A percentile compares a stretch with the other conserved stretches of the same genome.
Evolutionary conservation across 2,888 invertebrate genomes (phyloP).

Genomic region (Oligia fasciuncula): DNA sequence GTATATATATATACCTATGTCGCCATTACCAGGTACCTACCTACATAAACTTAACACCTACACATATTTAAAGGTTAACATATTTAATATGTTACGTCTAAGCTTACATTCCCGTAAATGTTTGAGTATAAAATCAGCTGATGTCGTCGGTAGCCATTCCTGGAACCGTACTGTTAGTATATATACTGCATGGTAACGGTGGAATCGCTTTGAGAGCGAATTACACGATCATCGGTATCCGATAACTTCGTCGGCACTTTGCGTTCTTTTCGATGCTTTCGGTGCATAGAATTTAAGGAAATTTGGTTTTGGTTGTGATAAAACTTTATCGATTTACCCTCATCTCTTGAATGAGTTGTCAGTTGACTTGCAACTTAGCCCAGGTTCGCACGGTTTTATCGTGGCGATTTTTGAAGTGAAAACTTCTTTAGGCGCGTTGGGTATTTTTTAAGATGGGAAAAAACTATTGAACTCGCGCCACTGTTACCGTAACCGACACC

Average conservation of each 20-base stretch:
- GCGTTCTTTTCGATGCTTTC: not conserved
- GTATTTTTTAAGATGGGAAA: too few relatives aligned
- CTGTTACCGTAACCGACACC: too few relatives aligned
- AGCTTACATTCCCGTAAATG: not conserved
- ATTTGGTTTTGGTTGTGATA: not conserved
- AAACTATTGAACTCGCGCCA: too few relatives aligned
- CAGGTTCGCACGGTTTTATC: too few relatives aligned
- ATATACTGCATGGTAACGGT: conserved; percentile 9
- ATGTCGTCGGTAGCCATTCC: conserved; percentile 8
- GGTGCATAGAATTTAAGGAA: conserved; percentile 5
- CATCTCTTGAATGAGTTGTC: too few relatives aligned
- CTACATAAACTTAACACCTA: not conserved
- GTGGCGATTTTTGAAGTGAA: too few relatives aligned
- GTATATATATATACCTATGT: too few relatives aligned
- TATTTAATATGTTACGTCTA: not conserved
- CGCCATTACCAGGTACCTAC: not conserved
- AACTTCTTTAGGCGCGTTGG: too few relatives aligned
- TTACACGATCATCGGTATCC: conserved; percentile 39
- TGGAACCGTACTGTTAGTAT: conserved; percentile 18
- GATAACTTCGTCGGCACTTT: conserved; percentile 6
- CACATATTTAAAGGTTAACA: conserved; percentile 6
- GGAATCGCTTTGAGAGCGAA: conserved; percentile 22
- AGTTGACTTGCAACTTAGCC: too few relatives aligned
- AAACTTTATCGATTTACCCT: not conserved
- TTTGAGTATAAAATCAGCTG: conserved; percentile 16